A percentile compares a stretch with the other conserved stretches of the same genome.
Conservation (phyloP, 2,113 vertebrate species). For the Tonatia bakeri region DNA sequence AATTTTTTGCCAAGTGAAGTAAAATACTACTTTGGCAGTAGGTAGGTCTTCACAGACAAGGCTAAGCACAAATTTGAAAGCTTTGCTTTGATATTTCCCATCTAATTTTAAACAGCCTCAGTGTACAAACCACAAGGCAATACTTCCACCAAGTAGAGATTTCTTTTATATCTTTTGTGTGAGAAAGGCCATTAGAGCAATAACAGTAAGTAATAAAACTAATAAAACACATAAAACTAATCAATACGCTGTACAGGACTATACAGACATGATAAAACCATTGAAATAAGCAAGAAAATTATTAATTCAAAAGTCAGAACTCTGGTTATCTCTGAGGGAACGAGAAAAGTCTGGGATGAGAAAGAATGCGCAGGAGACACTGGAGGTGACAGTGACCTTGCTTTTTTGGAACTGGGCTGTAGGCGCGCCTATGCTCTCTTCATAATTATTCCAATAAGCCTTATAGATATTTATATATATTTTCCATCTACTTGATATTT, state of each 20-base stretch:
- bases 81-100: neutral
- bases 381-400: neutral
- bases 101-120: neutral
- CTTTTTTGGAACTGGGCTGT: neutral
- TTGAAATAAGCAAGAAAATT: neutral
- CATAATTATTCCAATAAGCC: neutral
- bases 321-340: neutral
- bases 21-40: neutral
- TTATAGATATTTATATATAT: neutral
- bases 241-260: neutral
- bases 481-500: neutral
- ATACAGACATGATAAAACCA: neutral
- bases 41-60: neutral
- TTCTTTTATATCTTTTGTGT: neutral
- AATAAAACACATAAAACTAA: slow-evolving; percentile 9
- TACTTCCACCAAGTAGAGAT: neutral
- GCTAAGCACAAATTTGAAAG: neutral
- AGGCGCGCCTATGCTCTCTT: neutral
- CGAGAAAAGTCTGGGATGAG: neutral
- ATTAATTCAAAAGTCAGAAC: slow-evolving; percentile 9
- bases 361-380: neutral
- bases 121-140: neutral
- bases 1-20: slow-evolving; percentile 17
- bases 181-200: neutral
- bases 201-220: neutral